Base-by-base conservation (phyloP, 2,113 vertebrate species). In the Numida meleagris region DNA sequence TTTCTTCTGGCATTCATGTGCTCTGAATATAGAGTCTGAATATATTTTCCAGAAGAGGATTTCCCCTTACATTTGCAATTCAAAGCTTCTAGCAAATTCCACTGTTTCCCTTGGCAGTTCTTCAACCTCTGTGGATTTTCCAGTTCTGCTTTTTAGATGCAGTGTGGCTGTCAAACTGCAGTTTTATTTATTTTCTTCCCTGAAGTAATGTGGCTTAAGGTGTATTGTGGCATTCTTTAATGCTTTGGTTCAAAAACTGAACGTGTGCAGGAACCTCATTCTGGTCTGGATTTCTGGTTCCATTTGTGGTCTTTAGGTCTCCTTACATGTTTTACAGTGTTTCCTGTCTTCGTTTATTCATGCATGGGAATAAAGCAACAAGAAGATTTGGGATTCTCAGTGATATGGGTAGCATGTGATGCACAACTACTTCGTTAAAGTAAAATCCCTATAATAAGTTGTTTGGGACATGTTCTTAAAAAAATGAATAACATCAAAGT, bases 11-110 rank as follows among this genome's bases (percentile, higher is more conserved):
- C 72, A 88, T 88, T 88, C 9, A 1, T 48, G 27, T 73, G 27
- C 46, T 91, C 74, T 92, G 50, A 92, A 86, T 75, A 13, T 84
- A 25, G 85, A 73, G 34, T 73, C 83, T 65, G 92, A 95, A 95
- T 92, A 62, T 95, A 71, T 96, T 96, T 96, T 96, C 95, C 92
- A 92, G 86, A 82, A 59, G 81, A 96, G 93, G 93, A 86, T 90
- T 94, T 96, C 96, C 91, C 93, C 89, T 79, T 92, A 46, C 70
- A 93, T 97, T 95, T 96, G 91, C 89, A 96, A 92, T 95, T 95
- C 91, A 97, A 97, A 96, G 79, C 78, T 95, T 96, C 94, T 72
- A 93, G 95, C 87, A 96, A 91, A 93, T 94, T 88, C 95, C 89
- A 91, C 78, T 88, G 89, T 94, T 96, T 96, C 91, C 58, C 85